These are phyloP conservation scores for Ascidia mentula DNA, from an alignment of 23 tunicate species.

Conservation along the genomic window DNA sequence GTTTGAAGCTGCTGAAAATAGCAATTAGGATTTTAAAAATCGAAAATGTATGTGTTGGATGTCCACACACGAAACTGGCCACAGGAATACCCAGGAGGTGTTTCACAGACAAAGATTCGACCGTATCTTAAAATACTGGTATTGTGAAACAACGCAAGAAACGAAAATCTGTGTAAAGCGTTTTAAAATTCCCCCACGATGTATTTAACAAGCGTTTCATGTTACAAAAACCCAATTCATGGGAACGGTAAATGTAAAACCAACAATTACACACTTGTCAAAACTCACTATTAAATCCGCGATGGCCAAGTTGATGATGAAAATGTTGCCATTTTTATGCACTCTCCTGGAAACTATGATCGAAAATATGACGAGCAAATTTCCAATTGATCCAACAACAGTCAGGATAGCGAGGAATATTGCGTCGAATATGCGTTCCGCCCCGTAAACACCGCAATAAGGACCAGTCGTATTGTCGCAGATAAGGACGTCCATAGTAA, in stretches of 20 bases:
- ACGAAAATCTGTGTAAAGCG: no score
- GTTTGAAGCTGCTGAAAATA: no score
- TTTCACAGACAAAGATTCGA: no score
- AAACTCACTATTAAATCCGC: conserved; percentile 66
- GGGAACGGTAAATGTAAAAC: background rate
- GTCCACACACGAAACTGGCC: no score
- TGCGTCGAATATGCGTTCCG: conserved; percentile 35
- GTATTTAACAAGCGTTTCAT: no score
- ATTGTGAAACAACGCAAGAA: no score
- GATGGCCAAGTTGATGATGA: conserved; percentile 80
- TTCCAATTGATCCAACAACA: conserved; percentile 69
- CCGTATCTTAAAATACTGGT: no score
- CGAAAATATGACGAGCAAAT: conserved; percentile 78
- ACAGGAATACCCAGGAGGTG: no score
- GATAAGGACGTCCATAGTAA: background rate
- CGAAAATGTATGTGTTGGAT: no score
- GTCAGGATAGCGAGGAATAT: conserved; percentile 51
- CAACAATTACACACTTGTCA: background rate
- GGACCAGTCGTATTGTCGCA: conserved; percentile 1
- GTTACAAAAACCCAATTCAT: no score
- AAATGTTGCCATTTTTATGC: conserved; percentile 77
- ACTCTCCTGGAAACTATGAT: conserved; percentile 57
- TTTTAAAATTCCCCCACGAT: no score
- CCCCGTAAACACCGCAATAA: background rate
- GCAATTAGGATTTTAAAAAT: no score